Evolutionary conservation across 2,113 vertebrate species (phyloP).

Genomic region (Thomomys bottae): DNA sequence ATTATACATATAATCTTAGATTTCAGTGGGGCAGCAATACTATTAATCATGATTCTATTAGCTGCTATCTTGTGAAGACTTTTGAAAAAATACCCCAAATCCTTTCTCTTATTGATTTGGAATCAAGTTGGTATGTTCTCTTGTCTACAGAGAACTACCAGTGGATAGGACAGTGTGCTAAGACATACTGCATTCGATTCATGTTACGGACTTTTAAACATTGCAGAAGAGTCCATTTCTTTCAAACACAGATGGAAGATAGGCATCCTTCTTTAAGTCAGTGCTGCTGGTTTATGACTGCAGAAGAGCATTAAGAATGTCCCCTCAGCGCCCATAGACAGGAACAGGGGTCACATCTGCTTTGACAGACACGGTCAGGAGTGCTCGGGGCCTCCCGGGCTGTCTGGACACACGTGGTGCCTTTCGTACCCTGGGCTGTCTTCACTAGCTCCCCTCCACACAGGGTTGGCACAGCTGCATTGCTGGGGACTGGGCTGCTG

Average conservation of each 20-base stretch:
- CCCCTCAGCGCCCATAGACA: background rate
- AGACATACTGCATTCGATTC: background rate
- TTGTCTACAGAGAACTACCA: background rate
- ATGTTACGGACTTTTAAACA: background rate
- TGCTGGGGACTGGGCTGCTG: rapidly evolving
- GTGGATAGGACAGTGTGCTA: background rate
- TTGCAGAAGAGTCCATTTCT: background rate
- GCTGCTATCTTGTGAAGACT: background rate
- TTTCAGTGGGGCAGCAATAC: background rate
- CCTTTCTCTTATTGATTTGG: constrained; percentile 37
- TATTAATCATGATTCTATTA: constrained; percentile 23
- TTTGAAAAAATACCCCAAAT: constrained; percentile 17
- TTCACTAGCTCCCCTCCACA: background rate
- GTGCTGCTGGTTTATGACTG: background rate
- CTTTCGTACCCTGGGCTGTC: rapidly evolving
- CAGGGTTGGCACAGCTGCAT: rapidly evolving
- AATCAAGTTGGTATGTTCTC: background rate
- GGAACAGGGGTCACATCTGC: background rate
- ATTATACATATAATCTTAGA: background rate
- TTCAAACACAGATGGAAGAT: background rate
- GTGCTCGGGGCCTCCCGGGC: too few species aligned
- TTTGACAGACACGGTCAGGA: too few species aligned
- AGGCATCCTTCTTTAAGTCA: background rate
- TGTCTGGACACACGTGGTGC: too few species aligned
- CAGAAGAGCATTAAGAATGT: background rate